Conservation (phyloP, 2,888 invertebrate genomes). For the Rhagium mordax region DNA sequence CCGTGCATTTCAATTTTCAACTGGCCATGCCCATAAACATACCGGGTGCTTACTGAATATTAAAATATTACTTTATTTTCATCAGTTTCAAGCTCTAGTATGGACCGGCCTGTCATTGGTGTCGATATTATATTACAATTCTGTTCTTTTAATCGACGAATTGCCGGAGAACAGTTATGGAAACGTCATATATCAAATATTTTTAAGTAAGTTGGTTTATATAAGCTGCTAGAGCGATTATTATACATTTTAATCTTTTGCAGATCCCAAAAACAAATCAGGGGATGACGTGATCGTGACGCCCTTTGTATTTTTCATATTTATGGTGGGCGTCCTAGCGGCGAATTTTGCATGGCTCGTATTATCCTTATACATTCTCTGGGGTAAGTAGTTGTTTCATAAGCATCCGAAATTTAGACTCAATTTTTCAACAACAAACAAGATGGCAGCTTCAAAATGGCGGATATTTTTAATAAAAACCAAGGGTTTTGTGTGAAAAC, state of each 20-base stretch:
- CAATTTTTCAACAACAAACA: too few species aligned
- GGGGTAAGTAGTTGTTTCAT: constrained; percentile 37
- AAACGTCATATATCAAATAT: constrained; percentile 24
- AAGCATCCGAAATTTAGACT: too few species aligned
- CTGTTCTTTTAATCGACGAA: constrained; percentile 25
- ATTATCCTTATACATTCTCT: constrained; percentile 31
- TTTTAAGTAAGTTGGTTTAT: constrained; percentile 34
- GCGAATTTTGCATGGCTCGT: constrained; percentile 40
- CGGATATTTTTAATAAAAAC: too few species aligned
- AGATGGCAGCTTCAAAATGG: too few species aligned
- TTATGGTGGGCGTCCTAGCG: constrained; percentile 37
- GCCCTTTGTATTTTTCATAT: constrained; percentile 31
- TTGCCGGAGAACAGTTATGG: constrained; percentile 18
- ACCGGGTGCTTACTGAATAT: not conserved
- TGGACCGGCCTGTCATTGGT: constrained; percentile 38
- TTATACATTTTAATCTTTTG: constrained; percentile 10
- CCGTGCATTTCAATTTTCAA: too few species aligned
- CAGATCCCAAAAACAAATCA: constrained; percentile 10
- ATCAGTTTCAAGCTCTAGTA: constrained; percentile 41
- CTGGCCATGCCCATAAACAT: too few species aligned
- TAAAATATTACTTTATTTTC: not conserved
- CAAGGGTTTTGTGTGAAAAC: too few species aligned
- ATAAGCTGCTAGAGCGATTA: not conserved
- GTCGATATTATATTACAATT: constrained; percentile 39
- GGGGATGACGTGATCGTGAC: constrained; percentile 24